Conservation (phyloP, 2,888 invertebrate genomes). For the Torymus tubicola region DNA sequence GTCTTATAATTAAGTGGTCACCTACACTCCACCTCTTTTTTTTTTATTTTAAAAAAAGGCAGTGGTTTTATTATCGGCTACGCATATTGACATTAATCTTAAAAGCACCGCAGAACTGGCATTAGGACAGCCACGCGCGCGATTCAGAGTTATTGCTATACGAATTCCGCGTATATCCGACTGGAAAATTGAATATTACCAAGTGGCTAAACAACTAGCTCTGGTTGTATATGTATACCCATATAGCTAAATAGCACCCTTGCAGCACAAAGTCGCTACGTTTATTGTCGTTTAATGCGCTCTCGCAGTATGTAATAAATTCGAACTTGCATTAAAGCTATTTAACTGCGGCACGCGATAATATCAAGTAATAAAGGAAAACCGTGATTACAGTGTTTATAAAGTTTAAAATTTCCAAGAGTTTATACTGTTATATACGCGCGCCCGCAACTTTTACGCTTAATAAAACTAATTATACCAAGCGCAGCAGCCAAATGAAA, state of each 20-base stretch:
- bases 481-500: not conserved
- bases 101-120: constrained; percentile 2
- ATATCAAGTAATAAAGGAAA: too few species aligned
- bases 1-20: constrained; percentile 20
- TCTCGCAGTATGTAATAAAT: too few species aligned
- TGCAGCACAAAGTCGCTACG: not conserved
- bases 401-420: too few species aligned
- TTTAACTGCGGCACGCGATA: too few species aligned
- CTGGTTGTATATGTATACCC: not conserved
- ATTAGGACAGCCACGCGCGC: constrained; percentile 22
- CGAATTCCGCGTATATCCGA: constrained; percentile 19
- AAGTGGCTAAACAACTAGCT: not conserved
- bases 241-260: not conserved
- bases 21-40: not conserved
- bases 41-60: constrained; percentile 14
- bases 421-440: too few species aligned
- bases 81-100: constrained; percentile 41
- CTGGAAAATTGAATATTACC: constrained; percentile 25
- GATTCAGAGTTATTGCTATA: constrained; percentile 20
- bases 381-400: too few species aligned
- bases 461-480: too few species aligned
- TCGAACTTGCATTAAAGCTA: too few species aligned
- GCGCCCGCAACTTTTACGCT: too few species aligned
- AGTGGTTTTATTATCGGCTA: constrained; percentile 15
- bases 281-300: not conserved